Evolutionary conservation across 2,113 vertebrate genomes (phyloP), one percentile per base, ranked within the genome.

Genomic region (Leptodactylus fuscus): DNA sequence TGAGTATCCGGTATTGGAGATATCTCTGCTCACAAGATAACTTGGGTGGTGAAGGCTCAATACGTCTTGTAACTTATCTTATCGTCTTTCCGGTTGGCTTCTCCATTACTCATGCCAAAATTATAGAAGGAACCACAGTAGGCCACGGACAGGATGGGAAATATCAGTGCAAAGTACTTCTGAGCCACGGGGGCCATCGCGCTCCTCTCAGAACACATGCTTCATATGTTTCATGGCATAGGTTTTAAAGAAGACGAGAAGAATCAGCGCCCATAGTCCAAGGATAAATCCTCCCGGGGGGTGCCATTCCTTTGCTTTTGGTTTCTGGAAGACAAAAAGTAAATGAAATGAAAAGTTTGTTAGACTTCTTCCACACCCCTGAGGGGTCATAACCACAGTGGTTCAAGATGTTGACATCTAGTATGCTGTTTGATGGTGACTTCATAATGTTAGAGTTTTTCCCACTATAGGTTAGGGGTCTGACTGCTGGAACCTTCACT

Each of bases 281-380:
- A 99, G 95, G 93, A 99, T 99, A 92, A 99, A 99, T 67, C 97
- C 98, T 15, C 98, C 97, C 1, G 98, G 98, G 87, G 98, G 98
- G 89, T 99, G 98, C 98, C 98, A 99, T 88, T 99, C 96, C 88
- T 95, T 98, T 90, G 93, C 96, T 88, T 98, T 98, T n/a, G 97
- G 96, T 92, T 99, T 99, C 98, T 96, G 93, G 2, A 89, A 91
- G 87, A 88, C 15, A 51, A 87, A 1, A 44, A 88, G 4, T 46
- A 79, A 0, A 22, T 22, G 13, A 29, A 2, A 85, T 77, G 15
- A 65, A 67, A 2, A 34, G 16, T 1, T 67, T 32, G 5, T 8
- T 2, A 18, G 62, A 3, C n/a, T n/a, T n/a, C n/a, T 41, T 9
- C 9, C 41, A 41, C 9, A 41, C 9, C 41, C 9, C 41, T 2